Evolutionary conservation across 2,888 invertebrate species (phyloP).

Genomic region (Rhogogaster chlorosoma): DNA sequence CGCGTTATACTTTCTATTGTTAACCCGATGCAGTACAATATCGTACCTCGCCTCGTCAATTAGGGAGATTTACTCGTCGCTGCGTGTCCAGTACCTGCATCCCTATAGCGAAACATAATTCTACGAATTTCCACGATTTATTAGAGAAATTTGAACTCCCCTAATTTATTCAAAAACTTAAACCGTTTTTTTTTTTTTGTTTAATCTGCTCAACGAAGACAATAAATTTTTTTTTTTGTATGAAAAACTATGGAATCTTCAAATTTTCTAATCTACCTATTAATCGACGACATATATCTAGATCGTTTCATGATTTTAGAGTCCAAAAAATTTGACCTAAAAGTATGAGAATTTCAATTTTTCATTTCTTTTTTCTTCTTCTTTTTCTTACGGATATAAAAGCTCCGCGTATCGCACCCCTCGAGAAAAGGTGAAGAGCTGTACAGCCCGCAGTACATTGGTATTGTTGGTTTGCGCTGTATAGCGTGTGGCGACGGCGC

Average conservation of each 20-base stretch:
- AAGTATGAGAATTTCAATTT: background rate
- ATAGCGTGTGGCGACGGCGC: slow-evolving; percentile 23
- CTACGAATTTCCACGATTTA: no score
- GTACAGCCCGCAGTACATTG: background rate
- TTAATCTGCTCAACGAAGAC: no score
- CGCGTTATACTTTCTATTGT: slow-evolving; percentile 5
- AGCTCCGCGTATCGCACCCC: background rate
- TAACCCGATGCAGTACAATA: background rate
- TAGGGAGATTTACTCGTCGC: background rate
- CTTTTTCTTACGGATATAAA: background rate
- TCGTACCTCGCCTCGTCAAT: background rate
- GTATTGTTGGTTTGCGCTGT: slow-evolving; percentile 10
- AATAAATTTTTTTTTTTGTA: background rate
- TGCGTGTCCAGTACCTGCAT: background rate
- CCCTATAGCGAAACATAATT: no score
- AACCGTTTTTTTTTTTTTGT: no score
- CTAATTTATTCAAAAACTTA: no score
- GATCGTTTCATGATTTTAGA: no score
- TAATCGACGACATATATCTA: no score
- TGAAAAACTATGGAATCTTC: background rate
- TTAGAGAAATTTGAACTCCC: background rate
- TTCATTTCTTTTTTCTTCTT: background rate
- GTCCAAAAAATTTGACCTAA: background rate
- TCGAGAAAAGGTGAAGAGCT: background rate
- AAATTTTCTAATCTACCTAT: no score